Conservation (phyloP, 2,113 vertebrate species). For the Felis catus region DNA sequence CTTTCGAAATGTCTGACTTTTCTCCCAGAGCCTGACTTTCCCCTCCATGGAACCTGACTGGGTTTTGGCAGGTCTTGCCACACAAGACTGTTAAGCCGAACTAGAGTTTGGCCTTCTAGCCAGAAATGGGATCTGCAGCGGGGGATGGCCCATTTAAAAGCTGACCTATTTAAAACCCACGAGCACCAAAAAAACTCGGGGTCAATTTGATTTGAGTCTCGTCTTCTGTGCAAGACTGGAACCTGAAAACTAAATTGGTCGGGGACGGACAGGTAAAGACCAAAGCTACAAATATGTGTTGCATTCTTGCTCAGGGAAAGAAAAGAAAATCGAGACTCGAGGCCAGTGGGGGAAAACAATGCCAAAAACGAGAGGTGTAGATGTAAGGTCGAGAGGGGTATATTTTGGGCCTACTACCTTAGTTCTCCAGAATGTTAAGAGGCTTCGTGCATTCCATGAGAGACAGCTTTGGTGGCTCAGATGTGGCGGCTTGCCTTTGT, state of each 20-base stretch:
- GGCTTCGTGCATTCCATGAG: neutral
- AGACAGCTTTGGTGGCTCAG: neutral
- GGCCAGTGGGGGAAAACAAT: neutral
- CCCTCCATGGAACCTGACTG: neutral
- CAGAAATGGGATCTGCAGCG: slow-evolving; percentile 59
- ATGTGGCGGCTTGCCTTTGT: neutral
- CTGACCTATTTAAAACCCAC: slow-evolving; percentile 78
- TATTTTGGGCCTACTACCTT: neutral
- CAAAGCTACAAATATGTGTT: slow-evolving; percentile 23
- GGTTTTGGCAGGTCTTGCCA: neutral
- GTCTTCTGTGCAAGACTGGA: slow-evolving; percentile 35
- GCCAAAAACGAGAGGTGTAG: neutral
- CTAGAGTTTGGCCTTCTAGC: slow-evolving; percentile 53
- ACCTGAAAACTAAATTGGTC: slow-evolving; percentile 56
- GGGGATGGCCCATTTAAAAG: slow-evolving; percentile 75
- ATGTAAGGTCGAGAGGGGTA: neutral
- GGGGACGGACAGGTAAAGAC: slow-evolving; percentile 38
- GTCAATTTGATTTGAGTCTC: slow-evolving; percentile 64
- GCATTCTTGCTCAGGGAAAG: neutral
- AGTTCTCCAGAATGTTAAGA: neutral
- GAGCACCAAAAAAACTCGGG: slow-evolving; percentile 54
- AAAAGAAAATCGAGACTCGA: neutral
- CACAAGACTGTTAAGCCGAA: neutral
- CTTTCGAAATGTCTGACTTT: neutral
- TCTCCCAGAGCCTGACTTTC: neutral